Base-by-base conservation (phyloP, 2,888 invertebrate species). In the Phortica okadai region DNA sequence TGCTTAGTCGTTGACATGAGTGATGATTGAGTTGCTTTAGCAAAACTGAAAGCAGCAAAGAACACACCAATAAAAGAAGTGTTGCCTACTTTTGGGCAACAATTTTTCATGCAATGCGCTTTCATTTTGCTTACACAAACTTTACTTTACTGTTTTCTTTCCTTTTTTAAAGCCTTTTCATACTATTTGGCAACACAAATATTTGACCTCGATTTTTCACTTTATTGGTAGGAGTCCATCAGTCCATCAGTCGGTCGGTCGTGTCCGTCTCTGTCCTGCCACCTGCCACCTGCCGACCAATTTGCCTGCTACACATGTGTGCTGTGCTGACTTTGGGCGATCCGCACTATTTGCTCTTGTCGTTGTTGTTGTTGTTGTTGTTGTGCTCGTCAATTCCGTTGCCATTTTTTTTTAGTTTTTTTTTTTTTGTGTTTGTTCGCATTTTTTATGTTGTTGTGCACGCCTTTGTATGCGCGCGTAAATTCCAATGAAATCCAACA, bases 161-260 rank as follows among this genome's bases (percentile, higher is more conserved):
- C 21, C 1, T 21, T 21, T 21, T 21, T 21, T 21, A 21, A 16
- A 10, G 56, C 14, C 6, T 56, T 56, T 56, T 14, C 16, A 56
- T 56, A 16, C 7, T 56, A n/a, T 56, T 56, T 56, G 33, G 33
- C 16, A 56, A 1, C 56, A n/a, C 14, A 56, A 56, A 56, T 56
- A 56, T 56, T 10, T 56, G 10, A 56, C 56, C 56, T 10, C 56
- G 79, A 86, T 87, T 84, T 86, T 83, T 83, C 82, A 82, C 80
- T 73, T 79, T 59, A 74, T 16, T 50, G 33, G 33, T 33, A 33
- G 33, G 33, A 33, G 33, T 33, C 33, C 33, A 33, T 33, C 33
- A 33, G 33, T 33, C 4, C n/a, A n/a, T n/a, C n/a, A 0, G 33
- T 33, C 33, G 3, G 4, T 5, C 33, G 2, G 33, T 33, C 33